Evolutionary conservation across 2,888 invertebrate genomes (phyloP).

Genomic region (Nycteola revayana): DNA sequence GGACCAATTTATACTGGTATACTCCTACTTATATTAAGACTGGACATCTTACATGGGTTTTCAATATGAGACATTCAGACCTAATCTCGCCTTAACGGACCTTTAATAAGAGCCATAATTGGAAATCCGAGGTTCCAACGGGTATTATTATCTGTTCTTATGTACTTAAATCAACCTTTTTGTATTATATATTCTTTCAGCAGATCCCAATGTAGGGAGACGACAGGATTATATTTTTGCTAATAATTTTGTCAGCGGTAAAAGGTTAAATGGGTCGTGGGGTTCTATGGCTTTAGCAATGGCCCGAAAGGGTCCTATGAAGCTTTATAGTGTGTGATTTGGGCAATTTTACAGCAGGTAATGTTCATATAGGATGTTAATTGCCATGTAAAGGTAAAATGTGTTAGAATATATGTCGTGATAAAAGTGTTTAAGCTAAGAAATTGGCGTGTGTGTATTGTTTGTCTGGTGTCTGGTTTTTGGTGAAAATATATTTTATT

Average conservation of each 20-base stretch:
- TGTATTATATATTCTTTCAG: constrained; percentile 8
- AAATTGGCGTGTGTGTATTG: no score
- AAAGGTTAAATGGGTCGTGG: constrained; percentile 11
- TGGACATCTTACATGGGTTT: no score
- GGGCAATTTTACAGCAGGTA: not conserved
- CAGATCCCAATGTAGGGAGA: constrained; percentile 6
- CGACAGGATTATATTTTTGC: constrained; percentile 11
- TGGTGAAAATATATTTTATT: no score
- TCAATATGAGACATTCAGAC: constrained; percentile 17
- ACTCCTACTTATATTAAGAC: no score
- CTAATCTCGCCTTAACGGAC: constrained; percentile 30
- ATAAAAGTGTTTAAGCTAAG: no score
- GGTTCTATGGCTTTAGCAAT: constrained; percentile 2
- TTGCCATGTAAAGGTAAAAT: no score
- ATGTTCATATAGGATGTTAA: no score
- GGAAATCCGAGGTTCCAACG: constrained; percentile 21
- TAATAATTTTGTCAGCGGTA: constrained; percentile 8
- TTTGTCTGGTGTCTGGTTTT: no score
- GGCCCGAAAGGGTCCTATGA: no score
- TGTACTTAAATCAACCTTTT: constrained; percentile 7
- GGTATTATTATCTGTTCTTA: constrained; percentile 1
- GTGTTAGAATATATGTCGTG: no score
- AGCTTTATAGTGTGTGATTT: no score
- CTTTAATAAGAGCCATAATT: constrained; percentile 35
- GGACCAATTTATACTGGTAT: no score